Base-by-base conservation (phyloP, 2,888 invertebrate species). In the Orthonevra nobilis region DNA sequence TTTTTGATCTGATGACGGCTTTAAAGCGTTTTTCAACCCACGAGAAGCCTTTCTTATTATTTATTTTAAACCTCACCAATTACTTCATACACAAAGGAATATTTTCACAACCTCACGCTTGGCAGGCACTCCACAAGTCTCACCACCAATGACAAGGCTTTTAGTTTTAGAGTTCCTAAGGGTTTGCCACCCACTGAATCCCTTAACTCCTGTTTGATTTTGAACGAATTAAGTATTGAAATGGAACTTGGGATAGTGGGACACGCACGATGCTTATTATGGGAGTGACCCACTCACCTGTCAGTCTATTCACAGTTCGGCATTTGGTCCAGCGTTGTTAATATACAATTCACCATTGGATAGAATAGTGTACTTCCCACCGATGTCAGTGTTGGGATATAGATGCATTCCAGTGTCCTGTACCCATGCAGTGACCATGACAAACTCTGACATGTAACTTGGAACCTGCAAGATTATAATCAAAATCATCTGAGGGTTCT, bases 351-450 rank as follows among this genome's bases (percentile, higher is more conserved):
- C 95, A 10, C 96, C 96, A 86, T 94, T 94, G 83, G 93, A 92
- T 79, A 96, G 90, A 52, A 95, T 92, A 82, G 93, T 92, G 88
- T 94, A 94, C 87, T 95, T 95, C 72, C 92, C 92, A 89, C 92
- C 93, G 84, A 93, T 93, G 86, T 93, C 93, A 36, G 93, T 92
- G 84, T 93, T 93, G 30, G 94, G 94, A 87, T 93, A 94, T 85
- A 96, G 94, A 89, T 93, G 94, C 90, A 94, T 92, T 83, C 92
- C 92, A 64, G 93, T 93, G 84, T 95, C 95, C 87, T 95, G 94
- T 81, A 95, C 92, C 97, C 97, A 98, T 58, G 96, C 95, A 26
- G 96, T 96, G 79, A 94, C 93, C 90, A 93, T 93, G 84, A 97
- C 94, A 87, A 96, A 95, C 84, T 97, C 96, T 82, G 94, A 92